A percentile compares a stretch with the other conserved stretches of the same genome.
Evolutionary conservation across 2,888 invertebrate genomes (phyloP).

Genomic region (Nomada ruficornis): DNA sequence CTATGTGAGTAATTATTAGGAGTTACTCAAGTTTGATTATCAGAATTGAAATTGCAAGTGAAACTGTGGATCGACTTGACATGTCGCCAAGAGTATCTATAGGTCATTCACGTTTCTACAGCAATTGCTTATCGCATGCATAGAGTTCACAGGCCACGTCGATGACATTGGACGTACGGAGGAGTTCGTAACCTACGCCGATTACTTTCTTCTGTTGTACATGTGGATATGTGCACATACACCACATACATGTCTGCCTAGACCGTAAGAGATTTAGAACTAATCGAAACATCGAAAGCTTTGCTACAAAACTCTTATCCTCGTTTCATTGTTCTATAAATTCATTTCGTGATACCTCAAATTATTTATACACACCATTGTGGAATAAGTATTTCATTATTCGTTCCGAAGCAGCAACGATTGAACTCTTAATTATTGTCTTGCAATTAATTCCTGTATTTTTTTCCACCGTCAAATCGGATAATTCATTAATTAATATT

Average conservation of each 20-base stretch:
- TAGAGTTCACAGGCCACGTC: slow-evolving; percentile 25
- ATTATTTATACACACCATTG: too few relatives aligned
- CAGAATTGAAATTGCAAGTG: not conserved
- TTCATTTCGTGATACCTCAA: too few relatives aligned
- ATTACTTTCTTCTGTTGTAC: slow-evolving; percentile 14
- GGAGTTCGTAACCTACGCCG: slow-evolving; percentile 12
- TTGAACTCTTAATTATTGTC: too few relatives aligned
- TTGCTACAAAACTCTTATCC: not conserved
- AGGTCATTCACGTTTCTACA: slow-evolving; percentile 30
- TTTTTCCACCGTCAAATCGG: too few relatives aligned
- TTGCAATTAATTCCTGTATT: too few relatives aligned
- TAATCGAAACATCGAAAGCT: not conserved
- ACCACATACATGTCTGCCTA: not conserved
- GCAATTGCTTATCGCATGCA: slow-evolving; percentile 28
- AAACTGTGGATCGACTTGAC: slow-evolving; percentile 3
- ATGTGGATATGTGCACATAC: not conserved
- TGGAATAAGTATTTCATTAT: too few relatives aligned
- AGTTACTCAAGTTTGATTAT: not conserved
- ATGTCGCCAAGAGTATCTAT: slow-evolving; percentile 15
- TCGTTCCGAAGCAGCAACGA: too few relatives aligned
- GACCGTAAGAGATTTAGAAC: not conserved
- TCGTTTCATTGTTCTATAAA: too few relatives aligned
- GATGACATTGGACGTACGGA: slow-evolving; percentile 30
- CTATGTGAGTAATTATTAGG: too few relatives aligned
- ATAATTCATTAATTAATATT: too few relatives aligned